These are phyloP conservation scores for Leptinotarsa texana DNA, from an alignment of 1,140 invertebrate genomes.

Conservation along the genomic window DNA sequence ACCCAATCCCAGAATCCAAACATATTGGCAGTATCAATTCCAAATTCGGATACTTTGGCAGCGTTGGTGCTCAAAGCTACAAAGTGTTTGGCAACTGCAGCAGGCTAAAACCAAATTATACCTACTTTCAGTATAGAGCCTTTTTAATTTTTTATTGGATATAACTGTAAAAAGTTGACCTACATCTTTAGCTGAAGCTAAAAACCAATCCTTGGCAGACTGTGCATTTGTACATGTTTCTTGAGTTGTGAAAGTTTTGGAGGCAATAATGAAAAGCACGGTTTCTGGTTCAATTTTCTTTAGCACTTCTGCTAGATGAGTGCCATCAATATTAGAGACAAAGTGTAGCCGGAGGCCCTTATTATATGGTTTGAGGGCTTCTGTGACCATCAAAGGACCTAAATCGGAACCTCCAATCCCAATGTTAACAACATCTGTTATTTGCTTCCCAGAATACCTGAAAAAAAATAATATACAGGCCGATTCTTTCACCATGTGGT, in stretches of 20 bases:
- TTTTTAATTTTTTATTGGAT: neutral
- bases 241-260: slow-evolving; percentile 99
- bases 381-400: slow-evolving; percentile 98
- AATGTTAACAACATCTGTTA: slow-evolving; percentile 99
- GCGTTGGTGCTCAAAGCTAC: slow-evolving; percentile 96
- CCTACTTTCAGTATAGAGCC: neutral
- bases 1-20: slow-evolving; percentile 99
- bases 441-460: slow-evolving; percentile 90
- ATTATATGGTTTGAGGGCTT: slow-evolving; percentile 91
- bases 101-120: slow-evolving; percentile 61
- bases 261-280: slow-evolving; percentile 96
- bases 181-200: slow-evolving; percentile 85
- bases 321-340: slow-evolving; percentile 99
- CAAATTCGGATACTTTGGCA: slow-evolving; percentile 92
- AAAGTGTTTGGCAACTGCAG: slow-evolving; percentile 94
- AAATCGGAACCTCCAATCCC: slow-evolving; percentile 99
- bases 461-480: slow-evolving; percentile 17
- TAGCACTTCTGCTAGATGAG: slow-evolving; percentile 92
- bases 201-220: slow-evolving; percentile 95
- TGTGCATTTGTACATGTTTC: slow-evolving; percentile 99
- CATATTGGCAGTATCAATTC: slow-evolving; percentile 97
- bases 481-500: no score
- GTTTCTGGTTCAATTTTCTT: slow-evolving; percentile 92
- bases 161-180: slow-evolving; percentile 40
- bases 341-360: slow-evolving; percentile 93